A percentile compares a stretch with the other conserved stretches of the same genome.
Conservation (phyloP, 2,888 invertebrate species). For the Metopia argyrocephala region DNA sequence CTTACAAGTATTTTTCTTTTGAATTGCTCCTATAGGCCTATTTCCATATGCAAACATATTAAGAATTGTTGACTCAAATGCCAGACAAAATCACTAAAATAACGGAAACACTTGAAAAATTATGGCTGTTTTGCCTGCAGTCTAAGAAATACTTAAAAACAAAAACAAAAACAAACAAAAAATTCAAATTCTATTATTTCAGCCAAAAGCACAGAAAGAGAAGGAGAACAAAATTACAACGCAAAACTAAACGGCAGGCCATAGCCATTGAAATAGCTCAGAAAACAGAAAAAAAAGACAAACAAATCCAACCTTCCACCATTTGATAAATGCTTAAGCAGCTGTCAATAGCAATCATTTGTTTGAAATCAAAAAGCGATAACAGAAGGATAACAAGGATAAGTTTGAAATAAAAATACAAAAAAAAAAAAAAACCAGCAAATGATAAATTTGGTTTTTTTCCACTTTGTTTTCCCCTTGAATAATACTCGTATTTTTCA, state of each 20-base stretch:
- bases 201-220: not conserved
- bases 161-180: constrained; percentile 29
- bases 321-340: constrained; percentile 56
- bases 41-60: not conserved
- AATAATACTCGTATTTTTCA: constrained; percentile 51
- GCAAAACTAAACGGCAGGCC: constrained; percentile 30
- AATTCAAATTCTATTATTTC: not conserved
- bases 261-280: too few species aligned
- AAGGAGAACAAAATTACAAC: constrained; percentile 30
- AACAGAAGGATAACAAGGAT: constrained; percentile 63
- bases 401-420: constrained; percentile 35
- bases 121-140: constrained; percentile 58
- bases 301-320: not conserved
- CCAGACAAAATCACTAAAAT: not conserved
- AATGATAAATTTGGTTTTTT: not conserved
- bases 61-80: not conserved
- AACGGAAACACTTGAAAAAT: constrained; percentile 64
- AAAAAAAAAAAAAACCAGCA: constrained; percentile 56
- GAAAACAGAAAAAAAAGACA: too few species aligned
- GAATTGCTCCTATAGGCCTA: too few species aligned
- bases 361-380: constrained; percentile 55
- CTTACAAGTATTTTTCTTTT: too few species aligned
- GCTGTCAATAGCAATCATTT: constrained; percentile 69
- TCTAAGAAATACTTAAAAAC: constrained; percentile 58
- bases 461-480: not conserved